Percentiles rank a stretch among this genome's conserved stretches.
phyloP scores from a whole-genome alignment of 2,888 invertebrate genomes.

The Erebia ligea region DNA sequence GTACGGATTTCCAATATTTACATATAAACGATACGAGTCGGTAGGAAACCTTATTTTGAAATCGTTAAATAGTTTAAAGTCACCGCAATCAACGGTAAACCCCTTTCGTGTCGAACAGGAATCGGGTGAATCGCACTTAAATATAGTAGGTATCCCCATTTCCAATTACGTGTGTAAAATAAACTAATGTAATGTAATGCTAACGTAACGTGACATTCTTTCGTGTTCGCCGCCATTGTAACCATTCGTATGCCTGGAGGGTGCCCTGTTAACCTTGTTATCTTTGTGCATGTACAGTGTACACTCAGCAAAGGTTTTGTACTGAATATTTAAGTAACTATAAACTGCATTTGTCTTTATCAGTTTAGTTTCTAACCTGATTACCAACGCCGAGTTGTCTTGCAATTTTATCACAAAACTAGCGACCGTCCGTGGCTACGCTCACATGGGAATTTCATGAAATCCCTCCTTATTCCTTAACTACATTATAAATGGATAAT shows the following conservation, averaged over 20 bases:
- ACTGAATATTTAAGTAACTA: not conserved
- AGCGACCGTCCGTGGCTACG: not conserved
- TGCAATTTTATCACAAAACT: not conserved
- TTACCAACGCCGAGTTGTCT: not conserved
- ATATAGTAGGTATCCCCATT: slow-evolving; percentile 39
- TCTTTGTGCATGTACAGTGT: slow-evolving; percentile 58
- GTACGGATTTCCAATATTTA: too few species aligned
- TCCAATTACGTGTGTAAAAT: slow-evolving; percentile 49
- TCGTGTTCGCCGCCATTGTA: slow-evolving; percentile 51
- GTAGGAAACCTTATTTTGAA: too few species aligned
- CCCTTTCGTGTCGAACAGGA: slow-evolving; percentile 38
- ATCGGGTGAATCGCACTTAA: slow-evolving; percentile 35
- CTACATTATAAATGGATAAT: too few species aligned
- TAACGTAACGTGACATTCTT: slow-evolving; percentile 50
- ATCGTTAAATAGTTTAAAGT: not conserved
- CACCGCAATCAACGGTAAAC: slow-evolving; percentile 27
- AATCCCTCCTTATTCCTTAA: too few species aligned
- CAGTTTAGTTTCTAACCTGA: not conserved
- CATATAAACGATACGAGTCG: too few species aligned
- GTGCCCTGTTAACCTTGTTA: slow-evolving; percentile 71
- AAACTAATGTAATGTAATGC: slow-evolving; percentile 42
- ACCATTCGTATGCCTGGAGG: slow-evolving; percentile 55
- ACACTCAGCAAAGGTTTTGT: slow-evolving; percentile 36
- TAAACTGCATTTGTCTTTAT: not conserved
- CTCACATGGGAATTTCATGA: too few species aligned